These are phyloP conservation scores for Coptodon bakossiorum DNA, from an alignment of 2,113 vertebrate species.

Conservation along the genomic window DNA sequence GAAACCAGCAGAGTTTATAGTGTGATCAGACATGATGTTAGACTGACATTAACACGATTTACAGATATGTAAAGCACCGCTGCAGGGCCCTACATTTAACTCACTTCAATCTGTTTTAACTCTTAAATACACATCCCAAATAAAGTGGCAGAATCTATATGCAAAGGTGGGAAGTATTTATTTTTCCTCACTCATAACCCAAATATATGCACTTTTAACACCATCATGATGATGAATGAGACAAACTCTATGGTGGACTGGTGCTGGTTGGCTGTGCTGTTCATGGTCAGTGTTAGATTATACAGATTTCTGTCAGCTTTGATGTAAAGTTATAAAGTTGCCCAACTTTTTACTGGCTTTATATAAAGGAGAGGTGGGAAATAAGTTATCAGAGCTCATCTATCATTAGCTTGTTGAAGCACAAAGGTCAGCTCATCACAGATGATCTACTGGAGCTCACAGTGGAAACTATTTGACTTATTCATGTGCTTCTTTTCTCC, in stretches of 20 bases:
- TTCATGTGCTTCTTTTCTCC: neutral
- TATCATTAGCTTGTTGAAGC: neutral
- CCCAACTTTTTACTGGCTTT: neutral
- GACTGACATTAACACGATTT: neutral
- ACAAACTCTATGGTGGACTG: neutral
- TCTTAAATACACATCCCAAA: neutral
- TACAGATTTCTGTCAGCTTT: too few relatives aligned
- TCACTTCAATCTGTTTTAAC: neutral
- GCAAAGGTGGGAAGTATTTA: neutral
- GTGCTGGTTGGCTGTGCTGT: neutral
- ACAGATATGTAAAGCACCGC: neutral
- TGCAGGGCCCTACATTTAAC: neutral
- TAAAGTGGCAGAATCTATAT: neutral
- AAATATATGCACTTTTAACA: neutral
- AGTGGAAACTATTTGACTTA: neutral
- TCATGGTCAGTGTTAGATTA: neutral
- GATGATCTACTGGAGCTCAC: neutral
- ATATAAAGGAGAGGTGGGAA: neutral
- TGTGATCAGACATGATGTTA: neutral
- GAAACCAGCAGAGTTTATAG: neutral
- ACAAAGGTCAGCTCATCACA: neutral
- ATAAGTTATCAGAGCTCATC: neutral
- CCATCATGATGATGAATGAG: accelerated
- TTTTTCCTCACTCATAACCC: neutral
- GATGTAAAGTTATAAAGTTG: accelerated